A percentile compares a stretch with the other conserved stretches of the same genome.
phyloP scores from a whole-genome alignment of 2,113 vertebrate genomes.

The Perca fluviatilis region DNA sequence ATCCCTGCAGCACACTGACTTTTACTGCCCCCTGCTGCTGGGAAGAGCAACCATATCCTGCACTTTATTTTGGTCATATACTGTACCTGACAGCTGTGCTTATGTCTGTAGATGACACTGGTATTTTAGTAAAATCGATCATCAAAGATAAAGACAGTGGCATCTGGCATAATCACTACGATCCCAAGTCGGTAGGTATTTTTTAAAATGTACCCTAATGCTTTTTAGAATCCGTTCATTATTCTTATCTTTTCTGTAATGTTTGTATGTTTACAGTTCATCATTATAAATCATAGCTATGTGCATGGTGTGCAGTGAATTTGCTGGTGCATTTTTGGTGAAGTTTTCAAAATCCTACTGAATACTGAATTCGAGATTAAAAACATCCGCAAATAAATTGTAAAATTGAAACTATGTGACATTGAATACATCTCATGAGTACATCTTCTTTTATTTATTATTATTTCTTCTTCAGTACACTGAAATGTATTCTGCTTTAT shows the following conservation, averaged over 20 bases:
- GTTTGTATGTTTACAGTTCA: neutral
- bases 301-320: too few species aligned
- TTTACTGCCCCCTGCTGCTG: slow-evolving; percentile 78
- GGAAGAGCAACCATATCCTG: neutral
- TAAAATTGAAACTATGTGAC: neutral
- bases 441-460: too few species aligned
- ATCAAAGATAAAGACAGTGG: neutral
- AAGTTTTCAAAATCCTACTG: neutral
- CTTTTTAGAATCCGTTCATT: neutral
- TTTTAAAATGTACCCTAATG: neutral
- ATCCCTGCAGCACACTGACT: slow-evolving; percentile 15
- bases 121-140: neutral
- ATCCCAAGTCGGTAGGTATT: neutral
- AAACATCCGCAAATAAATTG: neutral
- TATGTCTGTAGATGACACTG: neutral
- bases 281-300: neutral
- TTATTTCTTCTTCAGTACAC: neutral
- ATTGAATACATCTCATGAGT: neutral
- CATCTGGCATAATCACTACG: neutral
- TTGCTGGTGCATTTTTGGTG: neutral
- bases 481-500: neutral
- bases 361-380: neutral
- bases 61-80: neutral
- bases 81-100: neutral
- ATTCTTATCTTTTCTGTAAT: neutral